phyloP scores from a whole-genome alignment of 2,113 vertebrate genomes.

The Nannobrachium achirus region DNA sequence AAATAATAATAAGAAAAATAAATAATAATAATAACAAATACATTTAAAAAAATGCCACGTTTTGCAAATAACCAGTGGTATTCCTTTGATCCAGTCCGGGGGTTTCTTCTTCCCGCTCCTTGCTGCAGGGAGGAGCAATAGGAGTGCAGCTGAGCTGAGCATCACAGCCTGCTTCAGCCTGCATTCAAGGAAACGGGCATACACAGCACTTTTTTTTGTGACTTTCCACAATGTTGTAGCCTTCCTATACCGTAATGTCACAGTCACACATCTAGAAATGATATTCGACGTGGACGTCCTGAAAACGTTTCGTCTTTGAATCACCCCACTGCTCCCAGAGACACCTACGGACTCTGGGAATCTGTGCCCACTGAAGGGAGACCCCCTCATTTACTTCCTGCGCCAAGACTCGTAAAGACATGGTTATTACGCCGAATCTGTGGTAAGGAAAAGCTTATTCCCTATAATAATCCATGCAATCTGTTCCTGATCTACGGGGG shows the following conservation, averaged over 20 bases:
- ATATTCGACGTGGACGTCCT: conserved; percentile 18
- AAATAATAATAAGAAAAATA: no score
- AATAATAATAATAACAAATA: no score
- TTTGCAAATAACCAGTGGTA: conserved; percentile 26
- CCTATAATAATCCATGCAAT: conserved; percentile 1
- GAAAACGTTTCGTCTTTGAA: conserved; percentile 38
- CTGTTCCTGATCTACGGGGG: neutral
- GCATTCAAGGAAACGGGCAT: conserved; percentile 74
- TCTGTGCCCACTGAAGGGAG: conserved; percentile 53
- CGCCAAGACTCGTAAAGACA: conserved; percentile 77
- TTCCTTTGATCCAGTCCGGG: conserved; percentile 58
- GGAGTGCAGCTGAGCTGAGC: conserved; percentile 67
- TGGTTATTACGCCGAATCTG: conserved; percentile 65
- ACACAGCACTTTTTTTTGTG: conserved; percentile 73
- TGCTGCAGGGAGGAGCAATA: conserved; percentile 83
- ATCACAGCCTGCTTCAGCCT: conserved; percentile 72
- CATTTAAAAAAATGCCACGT: conserved; percentile 35
- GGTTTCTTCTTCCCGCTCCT: conserved; percentile 69
- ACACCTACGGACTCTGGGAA: conserved; percentile 10
- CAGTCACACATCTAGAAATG: conserved; percentile 6
- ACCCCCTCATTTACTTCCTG: conserved; percentile 75
- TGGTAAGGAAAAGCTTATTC: conserved; percentile 64
- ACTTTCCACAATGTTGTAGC: conserved; percentile 46
- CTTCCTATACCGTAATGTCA: neutral
- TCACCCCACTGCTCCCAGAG: no score